Percentiles rank a stretch among this genome's conserved stretches.
These are phyloP conservation scores for Exephanes ischioxanthus DNA, from an alignment of 2,888 invertebrate species.

Conservation along the genomic window DNA sequence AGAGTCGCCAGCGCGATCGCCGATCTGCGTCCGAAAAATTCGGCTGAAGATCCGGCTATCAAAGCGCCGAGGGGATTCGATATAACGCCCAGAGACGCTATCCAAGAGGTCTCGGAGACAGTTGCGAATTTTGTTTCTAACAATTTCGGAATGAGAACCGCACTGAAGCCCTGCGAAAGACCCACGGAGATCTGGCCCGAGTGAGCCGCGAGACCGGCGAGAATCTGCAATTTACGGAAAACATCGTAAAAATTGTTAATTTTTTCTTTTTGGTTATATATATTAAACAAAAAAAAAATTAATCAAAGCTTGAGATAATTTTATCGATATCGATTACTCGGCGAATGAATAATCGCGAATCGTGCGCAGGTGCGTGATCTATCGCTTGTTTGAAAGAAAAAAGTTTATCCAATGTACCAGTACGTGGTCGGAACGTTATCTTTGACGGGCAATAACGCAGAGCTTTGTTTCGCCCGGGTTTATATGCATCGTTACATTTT, in stretches of 20 bases:
- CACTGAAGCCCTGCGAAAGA: conserved; percentile 91
- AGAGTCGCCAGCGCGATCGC: conserved; percentile 89
- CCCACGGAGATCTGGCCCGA: conserved; percentile 92
- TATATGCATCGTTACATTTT: background rate
- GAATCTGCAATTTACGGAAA: conserved; percentile 86
- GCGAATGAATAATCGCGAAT: conserved; percentile 25
- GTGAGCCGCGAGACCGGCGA: conserved; percentile 91
- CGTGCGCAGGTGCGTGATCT: conserved; percentile 33
- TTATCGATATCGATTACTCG: background rate
- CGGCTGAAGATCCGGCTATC: conserved; percentile 89
- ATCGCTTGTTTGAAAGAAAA: conserved; percentile 13
- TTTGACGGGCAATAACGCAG: background rate
- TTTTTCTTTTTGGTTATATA: background rate
- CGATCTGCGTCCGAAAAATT: conserved; percentile 88
- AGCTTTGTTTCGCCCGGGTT: background rate
- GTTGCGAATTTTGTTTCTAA: conserved; percentile 87
- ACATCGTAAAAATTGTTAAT: conserved; percentile 1
- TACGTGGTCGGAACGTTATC: background rate
- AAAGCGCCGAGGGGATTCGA: conserved; percentile 91
- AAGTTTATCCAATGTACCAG: background rate
- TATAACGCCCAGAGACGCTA: conserved; percentile 90
- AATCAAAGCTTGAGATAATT: background rate
- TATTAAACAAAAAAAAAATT: background rate
- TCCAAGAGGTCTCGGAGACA: conserved; percentile 89
- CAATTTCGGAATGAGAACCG: conserved; percentile 90